These are phyloP conservation scores for Motacilla tschutschensis DNA, from an alignment of 2,113 vertebrate genomes.

Conservation along the genomic window DNA sequence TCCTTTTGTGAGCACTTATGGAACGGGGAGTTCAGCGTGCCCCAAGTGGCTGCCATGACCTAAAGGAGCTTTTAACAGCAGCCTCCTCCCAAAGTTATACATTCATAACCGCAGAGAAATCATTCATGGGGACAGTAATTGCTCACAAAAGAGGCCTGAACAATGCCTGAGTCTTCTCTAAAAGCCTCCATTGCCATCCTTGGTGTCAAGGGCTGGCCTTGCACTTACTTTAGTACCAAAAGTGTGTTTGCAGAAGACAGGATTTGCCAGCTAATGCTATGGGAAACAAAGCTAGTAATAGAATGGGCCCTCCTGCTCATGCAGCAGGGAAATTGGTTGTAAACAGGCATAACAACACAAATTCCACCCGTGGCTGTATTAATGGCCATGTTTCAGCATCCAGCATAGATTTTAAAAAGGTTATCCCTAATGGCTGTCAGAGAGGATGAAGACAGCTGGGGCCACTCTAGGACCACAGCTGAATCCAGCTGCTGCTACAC, in stretches of 20 bases:
- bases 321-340: not conserved
- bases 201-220: slow-evolving; percentile 26
- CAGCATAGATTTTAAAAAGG: not conserved
- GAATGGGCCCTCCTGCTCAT: not conserved
- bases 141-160: slow-evolving; percentile 3
- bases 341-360: not conserved
- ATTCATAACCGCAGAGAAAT: not conserved
- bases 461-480: not conserved
- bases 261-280: not conserved
- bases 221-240: not conserved
- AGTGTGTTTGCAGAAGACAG: not conserved
- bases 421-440: not conserved
- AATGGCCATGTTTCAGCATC: not conserved
- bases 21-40: not conserved
- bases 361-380: not conserved
- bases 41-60: not conserved
- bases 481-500: not conserved
- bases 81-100: not conserved
- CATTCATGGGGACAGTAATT: not conserved
- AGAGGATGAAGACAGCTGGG: not conserved
- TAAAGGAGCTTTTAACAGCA: slow-evolving; percentile 15
- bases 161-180: not conserved
- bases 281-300: not conserved
- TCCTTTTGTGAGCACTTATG: not conserved
- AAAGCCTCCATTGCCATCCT: not conserved